Percentiles rank a stretch among this genome's conserved stretches.
Evolutionary conservation across 2,797 vertebrate genomes (phyloP).

Genomic region (Alauda arvensis): DNA sequence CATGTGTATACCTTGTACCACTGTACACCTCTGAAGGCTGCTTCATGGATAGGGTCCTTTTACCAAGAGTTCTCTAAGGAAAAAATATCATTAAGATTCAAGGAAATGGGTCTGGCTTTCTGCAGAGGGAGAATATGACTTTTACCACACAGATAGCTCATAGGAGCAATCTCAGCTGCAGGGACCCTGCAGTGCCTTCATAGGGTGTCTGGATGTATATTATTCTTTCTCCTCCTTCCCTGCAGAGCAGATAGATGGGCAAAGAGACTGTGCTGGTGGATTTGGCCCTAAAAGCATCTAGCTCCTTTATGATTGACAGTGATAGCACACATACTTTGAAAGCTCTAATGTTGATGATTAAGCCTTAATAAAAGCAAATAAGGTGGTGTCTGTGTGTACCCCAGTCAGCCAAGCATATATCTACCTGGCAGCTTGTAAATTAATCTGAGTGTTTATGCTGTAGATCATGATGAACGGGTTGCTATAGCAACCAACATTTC

Average conservation of each 20-base stretch:
- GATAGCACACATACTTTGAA: constrained; percentile 73
- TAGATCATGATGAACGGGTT: constrained; percentile 80
- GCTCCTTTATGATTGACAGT: constrained; percentile 70
- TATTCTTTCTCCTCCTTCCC: not conserved
- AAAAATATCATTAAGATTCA: not conserved
- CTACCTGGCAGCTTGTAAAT: constrained; percentile 81
- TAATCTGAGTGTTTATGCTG: constrained; percentile 80
- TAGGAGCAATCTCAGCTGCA: not conserved
- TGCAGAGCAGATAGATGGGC: not conserved
- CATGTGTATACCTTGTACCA: not conserved
- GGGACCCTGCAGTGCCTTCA: not conserved
- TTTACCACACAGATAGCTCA: too few relatives aligned
- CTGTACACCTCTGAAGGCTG: not conserved
- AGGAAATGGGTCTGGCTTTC: not conserved
- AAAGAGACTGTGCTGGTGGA: constrained; percentile 3
- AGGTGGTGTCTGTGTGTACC: constrained; percentile 75
- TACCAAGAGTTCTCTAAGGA: not conserved
- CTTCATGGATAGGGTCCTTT: not conserved
- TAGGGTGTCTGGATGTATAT: not conserved
- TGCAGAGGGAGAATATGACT: not conserved
- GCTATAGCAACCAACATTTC: constrained; percentile 81
- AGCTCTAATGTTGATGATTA: constrained; percentile 75
- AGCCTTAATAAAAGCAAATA: constrained; percentile 80
- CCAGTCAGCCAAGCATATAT: constrained; percentile 70
- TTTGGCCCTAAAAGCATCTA: constrained; percentile 60